Base-by-base conservation (phyloP, 2,797 vertebrate genomes). In the Tragelaphus oryx region DNA sequence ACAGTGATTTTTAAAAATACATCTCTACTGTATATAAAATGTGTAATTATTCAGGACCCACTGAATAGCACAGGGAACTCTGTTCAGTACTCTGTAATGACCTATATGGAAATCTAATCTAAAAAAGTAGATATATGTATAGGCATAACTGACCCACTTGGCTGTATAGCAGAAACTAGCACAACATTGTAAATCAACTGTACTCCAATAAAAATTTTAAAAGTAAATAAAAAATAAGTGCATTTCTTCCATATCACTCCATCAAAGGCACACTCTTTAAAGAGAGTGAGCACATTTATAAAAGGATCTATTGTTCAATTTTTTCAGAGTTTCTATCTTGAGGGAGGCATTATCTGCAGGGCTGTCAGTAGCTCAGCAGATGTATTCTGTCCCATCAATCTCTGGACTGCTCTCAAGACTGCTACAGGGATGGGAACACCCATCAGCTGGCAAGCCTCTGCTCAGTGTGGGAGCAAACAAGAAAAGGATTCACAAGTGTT, bases 261-360 rank as follows among this genome's bases (percentile, higher is more conserved):
- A 92, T 90, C 74, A 89, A 93, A 93, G 92, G 87, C 20, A 46
- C 6, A 80, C n/a, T 92, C 87, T 92, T 92, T 75, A 92, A 89
- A 95, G 81, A 33, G 28, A 79, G 85, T 68, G 57, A 33, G 33
- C 30, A 89, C 71, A 91, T 68, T 75, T 52, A 87, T 65, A 62
- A 81, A 91, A 84, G 46, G 52, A 81, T 74, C 37, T 48, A 50
- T 65, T 81, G n/a, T 62, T 94, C 54, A 48, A 8, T 18, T 75
- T 91, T 93, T 89, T 16, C 28, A 83, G 75, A 90, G 75, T 20
- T 78, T 94, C 68, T 87, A 0, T 91, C 87, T 37, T 60, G 50
- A 95, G 71, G 4, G 11, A 92, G 57, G 6, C 22, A 76, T 93
- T 95, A 52, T 74, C 46, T 90, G n/a, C 71, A 82, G n/a, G 75